Evolutionary conservation across 2,797 vertebrate genomes (phyloP).

Genomic region (Sphenopsis melanotis): DNA sequence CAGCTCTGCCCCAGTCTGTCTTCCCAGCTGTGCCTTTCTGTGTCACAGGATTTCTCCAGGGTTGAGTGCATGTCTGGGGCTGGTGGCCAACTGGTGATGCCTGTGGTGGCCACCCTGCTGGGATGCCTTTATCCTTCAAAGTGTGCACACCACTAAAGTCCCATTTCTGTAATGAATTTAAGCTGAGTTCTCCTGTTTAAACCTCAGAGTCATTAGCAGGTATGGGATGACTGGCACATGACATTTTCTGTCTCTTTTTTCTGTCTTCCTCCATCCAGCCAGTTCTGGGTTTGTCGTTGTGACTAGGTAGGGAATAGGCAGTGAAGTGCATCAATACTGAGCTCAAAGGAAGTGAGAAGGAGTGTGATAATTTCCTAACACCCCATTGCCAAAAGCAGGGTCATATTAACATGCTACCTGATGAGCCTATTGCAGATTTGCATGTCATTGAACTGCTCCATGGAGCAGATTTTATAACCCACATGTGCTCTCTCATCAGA

Average conservation of each 20-base stretch:
- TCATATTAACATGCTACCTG: not conserved
- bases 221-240: not conserved
- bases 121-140: constrained; percentile 55
- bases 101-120: constrained; percentile 29
- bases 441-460: fast-evolving
- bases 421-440: not conserved
- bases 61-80: not conserved
- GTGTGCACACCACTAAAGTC: constrained; percentile 27
- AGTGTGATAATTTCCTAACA: not conserved
- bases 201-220: constrained; percentile 57
- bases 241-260: not conserved
- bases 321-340: not conserved
- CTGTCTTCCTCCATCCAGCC: not conserved
- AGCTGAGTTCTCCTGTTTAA: constrained; percentile 31
- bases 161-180: constrained; percentile 54
- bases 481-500: not conserved
- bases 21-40: not conserved
- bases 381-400: not conserved
- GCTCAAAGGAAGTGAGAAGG: not conserved
- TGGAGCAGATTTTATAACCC: not conserved
- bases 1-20: not conserved
- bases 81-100: not conserved
- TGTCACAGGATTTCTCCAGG: not conserved
- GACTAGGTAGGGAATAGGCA: not conserved
- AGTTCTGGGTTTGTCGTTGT: not conserved